Percentiles rank a stretch among this genome's conserved stretches.
Evolutionary conservation across 2,888 invertebrate species (phyloP).

Genomic region (Drosophila kokeensis): DNA sequence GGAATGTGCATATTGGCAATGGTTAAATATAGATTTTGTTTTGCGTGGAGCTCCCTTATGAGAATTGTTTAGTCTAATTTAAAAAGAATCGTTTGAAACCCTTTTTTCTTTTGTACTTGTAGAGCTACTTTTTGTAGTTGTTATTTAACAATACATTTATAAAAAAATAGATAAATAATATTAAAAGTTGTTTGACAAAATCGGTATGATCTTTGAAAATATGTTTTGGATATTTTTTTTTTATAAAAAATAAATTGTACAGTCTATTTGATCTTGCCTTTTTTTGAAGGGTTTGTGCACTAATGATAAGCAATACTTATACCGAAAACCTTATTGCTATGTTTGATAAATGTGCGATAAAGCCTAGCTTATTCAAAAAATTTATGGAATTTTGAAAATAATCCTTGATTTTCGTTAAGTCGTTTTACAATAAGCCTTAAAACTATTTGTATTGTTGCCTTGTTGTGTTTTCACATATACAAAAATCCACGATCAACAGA

Average conservation of each 20-base stretch:
- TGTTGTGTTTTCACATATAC: neutral
- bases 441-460: neutral
- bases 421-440: neutral
- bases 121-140: neutral
- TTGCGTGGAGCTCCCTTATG: accelerated
- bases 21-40: neutral
- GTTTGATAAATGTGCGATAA: neutral
- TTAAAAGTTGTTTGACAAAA: neutral
- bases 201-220: neutral
- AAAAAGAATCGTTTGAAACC: neutral
- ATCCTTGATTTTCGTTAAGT: neutral
- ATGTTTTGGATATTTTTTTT: neutral
- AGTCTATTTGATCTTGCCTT: neutral
- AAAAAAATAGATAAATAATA: neutral
- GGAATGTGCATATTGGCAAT: neutral
- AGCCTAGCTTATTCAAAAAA: neutral
- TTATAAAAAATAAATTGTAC: neutral
- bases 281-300: neutral
- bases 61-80: neutral
- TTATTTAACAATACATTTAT: neutral
- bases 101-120: neutral
- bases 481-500: neutral
- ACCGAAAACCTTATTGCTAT: neutral
- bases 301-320: neutral
- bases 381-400: neutral